Percentiles rank a stretch among this genome's conserved stretches.
These are phyloP conservation scores for Taphrorychus bicolor DNA, from an alignment of 2,888 invertebrate species.

Conservation along the genomic window DNA sequence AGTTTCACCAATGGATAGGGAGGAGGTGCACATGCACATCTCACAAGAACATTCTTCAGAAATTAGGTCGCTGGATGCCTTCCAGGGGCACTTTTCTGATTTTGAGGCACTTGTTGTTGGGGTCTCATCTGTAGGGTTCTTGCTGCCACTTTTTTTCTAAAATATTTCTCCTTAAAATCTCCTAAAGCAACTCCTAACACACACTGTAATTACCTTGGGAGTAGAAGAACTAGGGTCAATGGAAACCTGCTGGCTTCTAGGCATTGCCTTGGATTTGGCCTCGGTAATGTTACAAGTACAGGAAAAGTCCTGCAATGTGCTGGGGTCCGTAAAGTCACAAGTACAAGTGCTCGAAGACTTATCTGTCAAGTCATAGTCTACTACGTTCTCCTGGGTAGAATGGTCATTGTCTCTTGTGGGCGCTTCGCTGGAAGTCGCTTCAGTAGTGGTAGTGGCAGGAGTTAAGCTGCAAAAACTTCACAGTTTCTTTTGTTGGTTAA, in stretches of 20 bases:
- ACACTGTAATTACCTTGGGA: background rate
- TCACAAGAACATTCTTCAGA: constrained; percentile 21
- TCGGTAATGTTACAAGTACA: constrained; percentile 17
- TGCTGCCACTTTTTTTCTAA: too few relatives aligned
- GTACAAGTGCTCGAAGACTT: constrained; percentile 25
- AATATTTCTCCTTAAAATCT: background rate
- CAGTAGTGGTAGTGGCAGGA: constrained; percentile 6
- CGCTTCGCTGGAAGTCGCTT: constrained; percentile 30
- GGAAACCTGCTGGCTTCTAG: constrained; percentile 18
- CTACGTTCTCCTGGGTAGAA: constrained; percentile 10
- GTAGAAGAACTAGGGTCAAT: constrained; percentile 13
- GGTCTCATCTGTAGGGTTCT: too few relatives aligned
- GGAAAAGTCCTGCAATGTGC: constrained; percentile 12
- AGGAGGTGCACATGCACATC: background rate
- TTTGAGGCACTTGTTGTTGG: too few relatives aligned
- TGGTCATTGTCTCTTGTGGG: constrained; percentile 42
- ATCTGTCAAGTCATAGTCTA: constrained; percentile 23
- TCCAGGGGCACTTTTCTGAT: constrained; percentile 4
- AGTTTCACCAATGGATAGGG: background rate
- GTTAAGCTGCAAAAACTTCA: background rate
- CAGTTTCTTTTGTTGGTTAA: background rate
- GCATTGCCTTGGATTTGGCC: background rate
- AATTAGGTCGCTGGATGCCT: background rate
- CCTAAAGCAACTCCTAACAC: background rate
- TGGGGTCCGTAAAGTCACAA: constrained; percentile 21